These are phyloP conservation scores for Holacanthus passer DNA, from an alignment of 2,113 vertebrate species.

Conservation along the genomic window DNA sequence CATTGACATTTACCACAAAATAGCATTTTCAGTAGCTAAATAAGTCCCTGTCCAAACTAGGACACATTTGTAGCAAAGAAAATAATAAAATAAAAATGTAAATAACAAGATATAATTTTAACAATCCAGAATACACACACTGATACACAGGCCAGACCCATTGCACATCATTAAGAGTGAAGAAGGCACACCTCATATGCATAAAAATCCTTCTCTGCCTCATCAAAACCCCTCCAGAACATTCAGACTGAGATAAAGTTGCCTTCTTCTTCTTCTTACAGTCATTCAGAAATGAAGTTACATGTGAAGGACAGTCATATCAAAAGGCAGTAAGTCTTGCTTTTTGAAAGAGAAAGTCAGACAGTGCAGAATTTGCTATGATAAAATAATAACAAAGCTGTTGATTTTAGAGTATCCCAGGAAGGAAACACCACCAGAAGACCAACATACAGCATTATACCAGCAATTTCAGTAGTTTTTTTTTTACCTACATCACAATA, in stretches of 20 bases:
- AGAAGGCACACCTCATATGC: constrained; percentile 67
- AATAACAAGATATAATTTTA: constrained; percentile 15
- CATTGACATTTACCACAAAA: not conserved
- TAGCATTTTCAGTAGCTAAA: constrained; percentile 17
- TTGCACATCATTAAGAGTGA: constrained; percentile 6
- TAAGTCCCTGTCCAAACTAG: not conserved
- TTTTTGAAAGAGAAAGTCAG: not conserved
- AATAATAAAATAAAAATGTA: constrained; percentile 35
- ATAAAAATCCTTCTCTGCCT: constrained; percentile 16
- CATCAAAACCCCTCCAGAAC: constrained; percentile 5
- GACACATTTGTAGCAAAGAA: constrained; percentile 10
- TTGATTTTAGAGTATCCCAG: not conserved
- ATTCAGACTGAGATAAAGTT: constrained; percentile 1
- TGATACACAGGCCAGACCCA: not conserved
- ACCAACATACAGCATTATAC: constrained; percentile 16
- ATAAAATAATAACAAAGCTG: constrained; percentile 29
- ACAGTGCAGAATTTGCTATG: not conserved
- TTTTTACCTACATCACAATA: constrained; percentile 20
- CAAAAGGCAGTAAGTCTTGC: not conserved
- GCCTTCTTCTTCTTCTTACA: not conserved
- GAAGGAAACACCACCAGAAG: constrained; percentile 8
- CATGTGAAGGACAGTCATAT: not conserved
- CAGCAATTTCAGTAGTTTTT: constrained; percentile 29
- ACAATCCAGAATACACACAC: constrained; percentile 17
- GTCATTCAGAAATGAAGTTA: constrained; percentile 1